phyloP scores from a whole-genome alignment of 2,113 vertebrate genomes.

The Nematolebias whitei region DNA sequence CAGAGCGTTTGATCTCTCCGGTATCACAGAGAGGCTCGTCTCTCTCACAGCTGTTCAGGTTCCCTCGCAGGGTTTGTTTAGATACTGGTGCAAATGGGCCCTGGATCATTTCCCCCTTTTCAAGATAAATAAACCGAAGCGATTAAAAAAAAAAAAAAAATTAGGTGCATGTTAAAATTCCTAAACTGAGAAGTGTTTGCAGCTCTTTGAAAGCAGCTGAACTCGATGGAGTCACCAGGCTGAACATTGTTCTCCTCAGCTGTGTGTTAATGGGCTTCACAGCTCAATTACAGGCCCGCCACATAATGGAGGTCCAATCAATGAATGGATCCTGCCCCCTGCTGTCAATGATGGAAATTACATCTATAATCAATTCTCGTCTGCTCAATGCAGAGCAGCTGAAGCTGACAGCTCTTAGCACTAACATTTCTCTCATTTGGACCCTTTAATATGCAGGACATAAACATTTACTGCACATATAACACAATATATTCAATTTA shows the following conservation, averaged over 20 bases:
- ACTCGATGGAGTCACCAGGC: constrained; percentile 25
- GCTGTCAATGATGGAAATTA: constrained; percentile 73
- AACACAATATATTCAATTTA: background rate
- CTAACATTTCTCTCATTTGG: constrained; percentile 17
- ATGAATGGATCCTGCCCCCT: constrained; percentile 77
- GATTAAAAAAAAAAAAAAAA: too few relatives aligned
- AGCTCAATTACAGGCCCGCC: constrained; percentile 54
- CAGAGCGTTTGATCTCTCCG: constrained; percentile 70
- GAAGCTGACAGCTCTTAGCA: constrained; percentile 18
- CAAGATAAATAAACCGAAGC: too few relatives aligned
- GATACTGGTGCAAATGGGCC: constrained; percentile 54
- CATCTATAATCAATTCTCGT: constrained; percentile 76
- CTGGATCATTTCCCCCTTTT: constrained; percentile 11
- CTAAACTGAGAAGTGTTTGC: background rate
- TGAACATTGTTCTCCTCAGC: background rate
- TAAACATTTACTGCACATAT: background rate
- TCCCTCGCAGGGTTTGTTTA: constrained; percentile 52
- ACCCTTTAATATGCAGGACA: background rate
- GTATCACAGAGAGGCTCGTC: constrained; percentile 57
- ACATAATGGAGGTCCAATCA: constrained; percentile 62
- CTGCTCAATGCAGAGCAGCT: constrained; percentile 26
- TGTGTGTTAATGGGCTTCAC: constrained; percentile 53
- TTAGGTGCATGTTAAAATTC: too few relatives aligned
- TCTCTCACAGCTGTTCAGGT: constrained; percentile 56
- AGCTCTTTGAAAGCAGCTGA: constrained; percentile 18